These are phyloP conservation scores for Pachyrhynchus sulphureomaculatus DNA, from an alignment of 1,140 invertebrate species.

Conservation along the genomic window DNA sequence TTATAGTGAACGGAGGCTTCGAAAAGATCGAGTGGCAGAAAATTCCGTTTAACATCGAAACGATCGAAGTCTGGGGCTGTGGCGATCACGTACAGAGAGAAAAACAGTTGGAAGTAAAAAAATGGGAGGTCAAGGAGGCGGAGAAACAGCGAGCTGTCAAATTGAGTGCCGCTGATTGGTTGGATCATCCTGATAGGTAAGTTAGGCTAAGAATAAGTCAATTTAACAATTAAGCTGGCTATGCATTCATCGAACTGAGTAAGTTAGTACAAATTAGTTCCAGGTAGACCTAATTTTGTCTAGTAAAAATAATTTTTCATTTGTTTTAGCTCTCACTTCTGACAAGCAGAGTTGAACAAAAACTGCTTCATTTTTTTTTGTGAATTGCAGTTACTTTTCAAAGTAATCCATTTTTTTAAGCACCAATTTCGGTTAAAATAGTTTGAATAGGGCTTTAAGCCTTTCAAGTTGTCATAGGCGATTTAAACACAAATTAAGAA, in stretches of 20 bases:
- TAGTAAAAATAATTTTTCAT: no score
- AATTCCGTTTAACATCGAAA: slow-evolving; percentile 62
- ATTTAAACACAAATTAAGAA: no score
- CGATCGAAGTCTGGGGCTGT: slow-evolving; percentile 82
- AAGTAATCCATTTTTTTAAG: no score
- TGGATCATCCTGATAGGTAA: slow-evolving; percentile 84
- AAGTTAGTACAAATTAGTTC: no score
- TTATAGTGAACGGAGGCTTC: slow-evolving; percentile 74
- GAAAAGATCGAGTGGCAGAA: slow-evolving; percentile 63
- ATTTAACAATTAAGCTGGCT: background rate
- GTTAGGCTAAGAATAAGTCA: slow-evolving; percentile 42
- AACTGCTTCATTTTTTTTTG: no score
- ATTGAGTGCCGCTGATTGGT: slow-evolving; percentile 80
- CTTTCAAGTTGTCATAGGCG: no score
- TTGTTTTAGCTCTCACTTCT: no score
- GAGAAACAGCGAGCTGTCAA: slow-evolving; percentile 80
- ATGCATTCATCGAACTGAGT: background rate
- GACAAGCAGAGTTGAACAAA: no score
- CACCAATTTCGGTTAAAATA: no score
- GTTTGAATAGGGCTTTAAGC: no score
- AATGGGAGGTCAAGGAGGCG: slow-evolving; percentile 85
- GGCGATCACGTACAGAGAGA: slow-evolving; percentile 73
- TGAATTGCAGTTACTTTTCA: no score
- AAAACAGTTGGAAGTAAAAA: slow-evolving; percentile 82
- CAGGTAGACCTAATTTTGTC: no score